phyloP scores from a whole-genome alignment of 2,113 vertebrate species.

The Todiramphus saurophagus region DNA sequence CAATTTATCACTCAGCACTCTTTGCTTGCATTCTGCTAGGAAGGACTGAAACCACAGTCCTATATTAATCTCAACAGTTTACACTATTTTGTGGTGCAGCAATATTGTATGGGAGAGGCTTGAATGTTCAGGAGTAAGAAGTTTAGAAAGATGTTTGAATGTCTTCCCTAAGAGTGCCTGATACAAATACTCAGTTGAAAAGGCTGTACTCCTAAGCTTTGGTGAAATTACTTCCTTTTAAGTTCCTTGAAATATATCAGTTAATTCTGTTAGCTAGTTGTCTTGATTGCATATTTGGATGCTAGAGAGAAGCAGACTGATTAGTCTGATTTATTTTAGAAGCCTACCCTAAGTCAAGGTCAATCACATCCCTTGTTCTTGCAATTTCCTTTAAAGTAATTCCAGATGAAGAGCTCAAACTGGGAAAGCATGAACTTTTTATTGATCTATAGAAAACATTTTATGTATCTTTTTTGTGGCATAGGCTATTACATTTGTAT shows the following conservation, averaged over 20 bases:
- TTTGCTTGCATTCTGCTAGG: not conserved
- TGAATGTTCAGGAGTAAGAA: not conserved
- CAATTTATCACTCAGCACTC: not conserved
- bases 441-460: not conserved
- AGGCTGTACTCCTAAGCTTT: not conserved
- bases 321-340: constrained; percentile 57
- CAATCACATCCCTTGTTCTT: not conserved
- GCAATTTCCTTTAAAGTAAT: constrained; percentile 16
- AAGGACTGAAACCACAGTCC: not conserved
- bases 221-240: constrained; percentile 8
- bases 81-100: accelerated
- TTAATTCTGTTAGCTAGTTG: constrained; percentile 43
- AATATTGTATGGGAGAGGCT: not conserved
- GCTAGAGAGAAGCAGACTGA: not conserved
- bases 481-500: not conserved
- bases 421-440: not conserved
- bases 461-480: not conserved
- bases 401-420: not conserved
- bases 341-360: constrained; percentile 35
- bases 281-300: constrained; percentile 54
- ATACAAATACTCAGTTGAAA: not conserved
- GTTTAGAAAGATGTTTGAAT: not conserved
- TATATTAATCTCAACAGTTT: not conserved
- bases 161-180: not conserved
- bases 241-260: constrained; percentile 14